phyloP scores from a whole-genome alignment of 2,797 vertebrate genomes.

The Nothura maculosa region DNA sequence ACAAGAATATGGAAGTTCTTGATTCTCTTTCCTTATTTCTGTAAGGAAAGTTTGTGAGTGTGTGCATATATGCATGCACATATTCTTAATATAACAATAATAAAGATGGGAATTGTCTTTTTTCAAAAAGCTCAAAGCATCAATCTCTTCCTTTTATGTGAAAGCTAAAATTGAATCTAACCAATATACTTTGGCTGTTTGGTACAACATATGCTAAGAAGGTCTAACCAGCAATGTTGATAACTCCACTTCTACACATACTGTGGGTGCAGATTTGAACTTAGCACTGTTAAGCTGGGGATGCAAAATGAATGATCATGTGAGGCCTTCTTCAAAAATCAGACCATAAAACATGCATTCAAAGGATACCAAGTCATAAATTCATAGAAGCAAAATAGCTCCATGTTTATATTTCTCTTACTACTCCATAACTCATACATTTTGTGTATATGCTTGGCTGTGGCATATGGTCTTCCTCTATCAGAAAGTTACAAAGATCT shows the following conservation, averaged over 20 bases:
- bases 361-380: slow-evolving; percentile 53
- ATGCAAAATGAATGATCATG: slow-evolving; percentile 39
- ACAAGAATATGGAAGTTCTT: background rate
- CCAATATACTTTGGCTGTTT: slow-evolving; percentile 55
- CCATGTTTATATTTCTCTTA: slow-evolving; percentile 55
- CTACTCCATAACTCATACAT: slow-evolving; percentile 43
- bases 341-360: slow-evolving; percentile 37
- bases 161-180: slow-evolving; percentile 26
- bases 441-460: slow-evolving; percentile 38
- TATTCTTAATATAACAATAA: background rate
- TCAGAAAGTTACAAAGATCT: slow-evolving; percentile 52
- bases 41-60: background rate
- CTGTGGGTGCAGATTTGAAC: slow-evolving; percentile 43
- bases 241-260: slow-evolving; percentile 3
- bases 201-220: slow-evolving; percentile 42
- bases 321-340: slow-evolving; percentile 26
- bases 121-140: slow-evolving; percentile 39
- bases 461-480: slow-evolving; percentile 35
- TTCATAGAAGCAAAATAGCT: slow-evolving; percentile 48
- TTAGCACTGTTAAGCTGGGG: slow-evolving; percentile 45
- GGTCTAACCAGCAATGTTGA: slow-evolving; percentile 36
- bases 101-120: background rate
- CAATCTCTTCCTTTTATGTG: slow-evolving; percentile 19
- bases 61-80: background rate
- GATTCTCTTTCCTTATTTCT: background rate